phyloP scores from a whole-genome alignment of 1,140 invertebrate species.

The Microplitis mediator region DNA sequence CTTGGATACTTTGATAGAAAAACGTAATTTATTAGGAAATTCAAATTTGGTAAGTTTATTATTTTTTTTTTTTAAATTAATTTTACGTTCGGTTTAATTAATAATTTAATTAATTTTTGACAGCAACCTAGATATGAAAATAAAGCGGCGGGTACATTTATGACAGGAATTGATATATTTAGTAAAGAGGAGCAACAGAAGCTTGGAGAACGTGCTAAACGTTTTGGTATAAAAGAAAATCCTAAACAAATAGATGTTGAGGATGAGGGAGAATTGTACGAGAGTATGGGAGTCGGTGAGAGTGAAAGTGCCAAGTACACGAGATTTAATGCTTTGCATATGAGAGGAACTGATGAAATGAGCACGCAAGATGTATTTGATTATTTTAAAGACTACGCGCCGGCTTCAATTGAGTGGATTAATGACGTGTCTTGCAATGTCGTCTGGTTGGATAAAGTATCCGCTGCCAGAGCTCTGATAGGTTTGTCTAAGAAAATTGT shows the following conservation, averaged over 20 bases:
- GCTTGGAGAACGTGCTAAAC: constrained; percentile 71
- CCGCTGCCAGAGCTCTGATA: constrained; percentile 73
- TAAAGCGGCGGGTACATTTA: constrained; percentile 59
- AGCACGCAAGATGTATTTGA: constrained; percentile 78
- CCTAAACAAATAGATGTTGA: constrained; percentile 61
- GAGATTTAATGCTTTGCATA: constrained; percentile 75
- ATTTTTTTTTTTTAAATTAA: neutral
- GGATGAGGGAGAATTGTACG: constrained; percentile 69
- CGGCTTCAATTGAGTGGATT: constrained; percentile 79
- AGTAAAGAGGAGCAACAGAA: constrained; percentile 70
- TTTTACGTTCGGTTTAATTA: neutral
- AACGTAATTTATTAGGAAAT: no score
- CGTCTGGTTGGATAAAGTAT: constrained; percentile 74
- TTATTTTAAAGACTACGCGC: constrained; percentile 77
- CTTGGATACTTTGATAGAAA: no score
- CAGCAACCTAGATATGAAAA: constrained; percentile 48
- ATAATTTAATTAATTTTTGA: neutral
- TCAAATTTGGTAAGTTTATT: neutral
- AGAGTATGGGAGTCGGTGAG: constrained; percentile 68
- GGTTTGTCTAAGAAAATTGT: constrained; percentile 64
- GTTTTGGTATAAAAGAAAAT: constrained; percentile 70
- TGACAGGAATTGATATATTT: constrained; percentile 66
- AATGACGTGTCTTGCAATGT: constrained; percentile 81
- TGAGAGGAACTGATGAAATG: constrained; percentile 77
- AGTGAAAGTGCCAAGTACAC: constrained; percentile 65